Evolutionary conservation across 2,113 vertebrate species (phyloP).

Genomic region (Pseudorectes ferrugineus): DNA sequence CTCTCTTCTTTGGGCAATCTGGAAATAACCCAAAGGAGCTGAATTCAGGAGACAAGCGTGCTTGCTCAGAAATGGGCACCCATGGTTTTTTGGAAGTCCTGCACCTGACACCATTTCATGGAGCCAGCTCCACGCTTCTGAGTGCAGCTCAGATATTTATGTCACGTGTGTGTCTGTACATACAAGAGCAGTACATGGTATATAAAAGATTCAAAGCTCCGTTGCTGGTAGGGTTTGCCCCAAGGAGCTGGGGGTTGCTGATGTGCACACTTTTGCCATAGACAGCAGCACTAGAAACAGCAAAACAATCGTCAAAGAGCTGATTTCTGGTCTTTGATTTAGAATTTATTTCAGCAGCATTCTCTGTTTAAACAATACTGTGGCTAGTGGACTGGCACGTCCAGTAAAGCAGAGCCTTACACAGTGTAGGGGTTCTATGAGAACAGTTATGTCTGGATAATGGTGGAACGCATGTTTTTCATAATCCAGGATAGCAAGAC

Average conservation of each 20-base stretch:
- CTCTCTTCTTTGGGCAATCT: background rate
- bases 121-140: background rate
- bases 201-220: background rate
- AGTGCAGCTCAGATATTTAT: background rate
- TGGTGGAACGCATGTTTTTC: background rate
- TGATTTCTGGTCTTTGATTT: background rate
- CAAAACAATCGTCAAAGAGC: background rate
- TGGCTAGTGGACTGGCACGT: background rate
- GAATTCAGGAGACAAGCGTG: background rate
- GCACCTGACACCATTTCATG: background rate
- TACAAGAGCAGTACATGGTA: accelerated
- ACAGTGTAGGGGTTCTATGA: accelerated
- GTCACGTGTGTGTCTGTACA: background rate
- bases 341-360: background rate
- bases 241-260: background rate
- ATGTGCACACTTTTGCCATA: background rate
- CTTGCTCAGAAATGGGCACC: background rate
- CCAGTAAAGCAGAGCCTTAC: background rate
- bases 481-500: accelerated
- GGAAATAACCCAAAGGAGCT: background rate
- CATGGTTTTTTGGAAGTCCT: background rate
- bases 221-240: background rate
- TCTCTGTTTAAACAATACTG: background rate
- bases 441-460: background rate
- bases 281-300: background rate